Conservation (phyloP, 2,113 vertebrate genomes). For the Origma solitaria region DNA sequence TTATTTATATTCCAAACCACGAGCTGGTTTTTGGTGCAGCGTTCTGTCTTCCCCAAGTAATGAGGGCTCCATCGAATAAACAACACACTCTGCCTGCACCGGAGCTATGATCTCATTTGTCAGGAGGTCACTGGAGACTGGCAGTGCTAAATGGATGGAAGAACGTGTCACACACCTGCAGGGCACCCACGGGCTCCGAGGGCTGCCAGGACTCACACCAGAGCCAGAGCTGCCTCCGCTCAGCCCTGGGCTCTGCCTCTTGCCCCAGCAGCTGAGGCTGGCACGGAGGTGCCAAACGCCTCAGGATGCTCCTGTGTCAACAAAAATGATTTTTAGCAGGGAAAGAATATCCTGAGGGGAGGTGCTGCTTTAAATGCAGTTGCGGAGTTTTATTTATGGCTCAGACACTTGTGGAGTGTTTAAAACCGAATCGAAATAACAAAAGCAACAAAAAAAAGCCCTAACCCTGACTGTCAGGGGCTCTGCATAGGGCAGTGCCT, state of each 20-base stretch:
- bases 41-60: neutral
- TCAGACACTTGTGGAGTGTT: neutral
- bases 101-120: neutral
- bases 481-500: neutral
- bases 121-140: neutral
- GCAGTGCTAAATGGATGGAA: neutral
- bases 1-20: constrained; percentile 32
- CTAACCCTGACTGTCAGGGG: neutral
- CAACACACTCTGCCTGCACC: neutral
- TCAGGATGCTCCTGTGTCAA: neutral
- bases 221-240: neutral
- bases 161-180: neutral
- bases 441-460: fast-evolving
- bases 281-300: neutral
- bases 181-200: neutral
- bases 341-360: neutral
- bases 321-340: neutral
- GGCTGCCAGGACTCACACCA: neutral
- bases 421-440: neutral
- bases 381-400: neutral
- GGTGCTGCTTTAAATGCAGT: neutral
- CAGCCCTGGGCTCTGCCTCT: neutral
- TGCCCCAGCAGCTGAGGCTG: neutral
- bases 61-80: neutral
- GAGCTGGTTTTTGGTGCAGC: neutral